Percentiles rank a stretch among this genome's conserved stretches.
These are phyloP conservation scores for Ranitomeya variabilis DNA, from an alignment of 2,113 vertebrate species.

Conservation along the genomic window DNA sequence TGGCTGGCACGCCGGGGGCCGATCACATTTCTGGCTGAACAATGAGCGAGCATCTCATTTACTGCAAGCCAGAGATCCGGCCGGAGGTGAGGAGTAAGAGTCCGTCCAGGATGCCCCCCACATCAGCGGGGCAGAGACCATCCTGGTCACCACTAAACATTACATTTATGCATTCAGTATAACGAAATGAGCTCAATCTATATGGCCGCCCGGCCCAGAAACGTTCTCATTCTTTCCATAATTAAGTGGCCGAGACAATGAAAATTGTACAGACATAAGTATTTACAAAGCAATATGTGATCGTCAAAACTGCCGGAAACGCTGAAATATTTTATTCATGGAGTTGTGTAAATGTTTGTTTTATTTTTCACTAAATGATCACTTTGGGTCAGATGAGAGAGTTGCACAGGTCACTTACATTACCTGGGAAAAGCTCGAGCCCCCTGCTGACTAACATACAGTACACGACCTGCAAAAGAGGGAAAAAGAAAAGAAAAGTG, in stretches of 20 bases:
- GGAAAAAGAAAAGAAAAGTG: no score
- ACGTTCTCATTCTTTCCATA: background rate
- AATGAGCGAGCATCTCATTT: conserved; percentile 22
- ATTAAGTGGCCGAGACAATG: background rate
- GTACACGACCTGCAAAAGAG: no score
- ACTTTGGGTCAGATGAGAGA: no score
- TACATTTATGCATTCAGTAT: background rate
- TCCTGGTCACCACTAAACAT: background rate
- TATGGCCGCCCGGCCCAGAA: background rate
- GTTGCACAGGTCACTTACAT: no score
- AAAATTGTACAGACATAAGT: background rate
- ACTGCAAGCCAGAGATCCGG: background rate
- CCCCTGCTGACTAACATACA: no score
- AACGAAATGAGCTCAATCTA: background rate
- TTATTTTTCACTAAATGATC: no score
- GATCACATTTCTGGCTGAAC: conserved; percentile 27
- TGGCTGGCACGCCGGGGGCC: background rate
- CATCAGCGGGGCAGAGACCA: background rate
- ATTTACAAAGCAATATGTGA: background rate
- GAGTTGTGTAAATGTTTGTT: no score
- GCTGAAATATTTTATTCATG: no score
- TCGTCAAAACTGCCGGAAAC: no score
- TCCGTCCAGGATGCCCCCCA: background rate
- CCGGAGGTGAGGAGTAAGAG: background rate
- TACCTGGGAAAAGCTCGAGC: no score